A percentile compares a stretch with the other conserved stretches of the same genome.
phyloP scores from a whole-genome alignment of 2,797 vertebrate species.

The Microctenopoma stevenorrisi region DNA sequence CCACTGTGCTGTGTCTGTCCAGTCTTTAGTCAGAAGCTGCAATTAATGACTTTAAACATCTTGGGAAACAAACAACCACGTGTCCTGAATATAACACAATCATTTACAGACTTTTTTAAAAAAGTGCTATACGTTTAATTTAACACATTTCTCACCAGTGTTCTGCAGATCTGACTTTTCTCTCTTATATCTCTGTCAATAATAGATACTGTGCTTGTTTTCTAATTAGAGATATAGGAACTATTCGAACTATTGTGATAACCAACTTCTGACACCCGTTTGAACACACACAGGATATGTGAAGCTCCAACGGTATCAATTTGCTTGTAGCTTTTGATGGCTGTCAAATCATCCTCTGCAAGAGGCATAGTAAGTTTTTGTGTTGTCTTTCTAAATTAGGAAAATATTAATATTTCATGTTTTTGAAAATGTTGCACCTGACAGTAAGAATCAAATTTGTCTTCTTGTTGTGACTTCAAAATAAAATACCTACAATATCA shows the following conservation, averaged over 20 bases:
- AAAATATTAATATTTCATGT: slow-evolving; percentile 51
- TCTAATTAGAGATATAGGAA: slow-evolving; percentile 22
- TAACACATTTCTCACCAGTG: slow-evolving; percentile 2
- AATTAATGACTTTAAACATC: slow-evolving; percentile 38
- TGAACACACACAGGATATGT: slow-evolving; percentile 20
- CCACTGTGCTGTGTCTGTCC: slow-evolving; percentile 19
- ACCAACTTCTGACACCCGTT: slow-evolving; percentile 32
- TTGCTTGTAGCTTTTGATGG: slow-evolving; percentile 27
- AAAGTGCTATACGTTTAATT: slow-evolving; percentile 14
- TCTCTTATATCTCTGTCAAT: neutral
- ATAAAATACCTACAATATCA: slow-evolving; percentile 11
- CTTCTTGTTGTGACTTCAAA: slow-evolving; percentile 8
- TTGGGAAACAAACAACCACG: slow-evolving; percentile 36
- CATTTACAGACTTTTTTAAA: slow-evolving; percentile 46
- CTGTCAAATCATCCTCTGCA: slow-evolving; percentile 46
- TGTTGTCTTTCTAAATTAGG: slow-evolving; percentile 43
- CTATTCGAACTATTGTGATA: slow-evolving; percentile 15
- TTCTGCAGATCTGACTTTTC: slow-evolving; percentile 12
- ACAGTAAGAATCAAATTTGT: slow-evolving; percentile 36
- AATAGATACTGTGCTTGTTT: neutral
- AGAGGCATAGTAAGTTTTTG: slow-evolving; percentile 17
- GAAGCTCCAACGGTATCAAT: slow-evolving; percentile 49
- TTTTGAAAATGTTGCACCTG: slow-evolving; percentile 25
- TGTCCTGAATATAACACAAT: slow-evolving; percentile 48
- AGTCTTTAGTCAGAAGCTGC: slow-evolving; percentile 17